Conservation (phyloP, 2,113 vertebrate genomes). For the Callipepla squamata region DNA sequence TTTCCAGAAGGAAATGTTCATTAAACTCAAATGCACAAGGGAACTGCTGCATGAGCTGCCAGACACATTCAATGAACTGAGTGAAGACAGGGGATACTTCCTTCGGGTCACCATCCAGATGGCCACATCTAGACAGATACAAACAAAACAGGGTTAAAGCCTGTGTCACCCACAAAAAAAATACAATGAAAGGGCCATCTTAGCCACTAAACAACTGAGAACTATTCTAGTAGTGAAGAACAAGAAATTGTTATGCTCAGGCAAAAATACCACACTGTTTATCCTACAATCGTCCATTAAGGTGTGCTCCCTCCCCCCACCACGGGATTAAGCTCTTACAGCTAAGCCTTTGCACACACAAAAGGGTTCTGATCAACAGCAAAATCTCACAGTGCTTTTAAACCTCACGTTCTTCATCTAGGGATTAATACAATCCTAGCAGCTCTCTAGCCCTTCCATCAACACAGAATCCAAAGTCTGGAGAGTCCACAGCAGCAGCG, state of each 20-base stretch:
- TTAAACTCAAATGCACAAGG: constrained; percentile 84
- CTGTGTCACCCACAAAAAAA: not conserved
- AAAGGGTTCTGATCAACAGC: not conserved
- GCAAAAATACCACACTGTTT: not conserved
- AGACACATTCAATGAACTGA: constrained; percentile 85
- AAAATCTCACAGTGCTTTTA: not conserved
- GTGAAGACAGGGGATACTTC: constrained; percentile 87
- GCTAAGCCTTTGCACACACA: not conserved
- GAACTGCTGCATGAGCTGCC: constrained; percentile 87
- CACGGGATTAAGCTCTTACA: not conserved
- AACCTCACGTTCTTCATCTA: not conserved
- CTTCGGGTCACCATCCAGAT: constrained; percentile 81
- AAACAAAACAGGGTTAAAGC: not conserved
- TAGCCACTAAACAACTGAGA: not conserved
- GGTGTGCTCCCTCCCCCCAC: not conserved
- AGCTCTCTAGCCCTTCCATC: not conserved
- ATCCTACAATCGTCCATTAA: not conserved
- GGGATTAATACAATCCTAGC: not conserved
- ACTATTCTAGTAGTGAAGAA: not conserved
- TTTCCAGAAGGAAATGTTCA: constrained; percentile 79
- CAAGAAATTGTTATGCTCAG: not conserved
- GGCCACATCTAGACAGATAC: constrained; percentile 78
- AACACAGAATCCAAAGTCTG: not conserved
- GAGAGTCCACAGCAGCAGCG: not conserved
- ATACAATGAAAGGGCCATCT: no score